Evolutionary conservation across 2,888 invertebrate genomes (phyloP).

Genomic region (Antheraea yamamai): DNA sequence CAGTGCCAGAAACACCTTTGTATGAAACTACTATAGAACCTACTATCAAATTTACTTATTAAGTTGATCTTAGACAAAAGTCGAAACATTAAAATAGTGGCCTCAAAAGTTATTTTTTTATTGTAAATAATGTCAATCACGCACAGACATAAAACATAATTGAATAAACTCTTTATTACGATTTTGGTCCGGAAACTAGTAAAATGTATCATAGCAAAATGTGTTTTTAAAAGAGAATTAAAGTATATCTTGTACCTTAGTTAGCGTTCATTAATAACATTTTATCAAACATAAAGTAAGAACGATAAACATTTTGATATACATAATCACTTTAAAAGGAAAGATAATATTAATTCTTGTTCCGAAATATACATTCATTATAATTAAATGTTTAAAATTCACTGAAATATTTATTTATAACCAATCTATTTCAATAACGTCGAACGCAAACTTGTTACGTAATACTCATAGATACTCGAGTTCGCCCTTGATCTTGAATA

Average conservation of each 20-base stretch:
- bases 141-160: background rate
- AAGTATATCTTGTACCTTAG: background rate
- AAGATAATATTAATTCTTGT: background rate
- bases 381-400: background rate
- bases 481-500: slow-evolving; percentile 1
- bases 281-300: background rate
- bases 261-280: background rate
- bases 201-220: background rate
- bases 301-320: background rate
- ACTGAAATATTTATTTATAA: background rate
- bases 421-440: slow-evolving; percentile 7
- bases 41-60: too few relatives aligned
- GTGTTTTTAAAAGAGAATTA: background rate
- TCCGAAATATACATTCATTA: background rate
- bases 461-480: background rate
- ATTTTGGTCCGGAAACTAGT: background rate
- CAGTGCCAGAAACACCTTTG: too few relatives aligned
- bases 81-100: background rate
- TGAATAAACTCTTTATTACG: background rate
- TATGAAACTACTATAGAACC: too few relatives aligned
- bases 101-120: background rate
- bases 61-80: background rate
- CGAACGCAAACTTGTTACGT: slow-evolving; percentile 1
- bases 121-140: background rate
- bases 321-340: background rate